A percentile compares a stretch with the other conserved stretches of the same genome.
These are phyloP conservation scores for Anguilla japonica DNA, from an alignment of 2,113 vertebrate genomes.

Conservation along the genomic window DNA sequence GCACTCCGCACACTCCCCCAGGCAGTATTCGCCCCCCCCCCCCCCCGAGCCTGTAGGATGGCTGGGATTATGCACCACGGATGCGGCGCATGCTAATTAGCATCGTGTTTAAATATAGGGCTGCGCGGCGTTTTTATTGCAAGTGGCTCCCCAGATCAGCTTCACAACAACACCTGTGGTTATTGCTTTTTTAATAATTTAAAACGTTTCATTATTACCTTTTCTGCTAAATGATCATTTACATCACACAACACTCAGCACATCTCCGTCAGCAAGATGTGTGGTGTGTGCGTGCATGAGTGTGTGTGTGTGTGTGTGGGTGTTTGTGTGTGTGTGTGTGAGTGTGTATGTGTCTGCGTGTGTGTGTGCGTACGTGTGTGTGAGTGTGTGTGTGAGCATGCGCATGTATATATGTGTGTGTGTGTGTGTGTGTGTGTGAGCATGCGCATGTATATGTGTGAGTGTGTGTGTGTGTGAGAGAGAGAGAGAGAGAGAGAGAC, in stretches of 20 bases:
- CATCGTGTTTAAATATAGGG: not conserved
- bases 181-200: not conserved
- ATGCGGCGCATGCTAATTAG: not conserved
- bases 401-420: too few relatives aligned
- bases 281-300: not conserved
- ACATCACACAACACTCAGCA: not conserved
- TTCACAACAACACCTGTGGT: not conserved
- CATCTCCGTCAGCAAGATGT: not conserved
- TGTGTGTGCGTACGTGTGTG: not conserved
- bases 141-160: not conserved
- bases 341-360: too few relatives aligned
- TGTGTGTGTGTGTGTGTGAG: too few relatives aligned
- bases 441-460: too few relatives aligned
- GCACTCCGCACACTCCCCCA: too few relatives aligned
- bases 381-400: not conserved
- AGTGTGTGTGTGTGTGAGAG: too few relatives aligned
- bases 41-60: too few relatives aligned
- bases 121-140: not conserved
- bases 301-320: too few relatives aligned
- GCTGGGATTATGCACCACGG: not conserved
- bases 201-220: not conserved
- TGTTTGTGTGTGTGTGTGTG: too few relatives aligned
- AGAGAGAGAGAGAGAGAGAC: too few relatives aligned
- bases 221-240: not conserved
- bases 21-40: too few relatives aligned